A percentile compares a stretch with the other conserved stretches of the same genome.
These are phyloP conservation scores for Macrobrachium nipponense DNA, from an alignment of 1,140 invertebrate species.

Conservation along the genomic window DNA sequence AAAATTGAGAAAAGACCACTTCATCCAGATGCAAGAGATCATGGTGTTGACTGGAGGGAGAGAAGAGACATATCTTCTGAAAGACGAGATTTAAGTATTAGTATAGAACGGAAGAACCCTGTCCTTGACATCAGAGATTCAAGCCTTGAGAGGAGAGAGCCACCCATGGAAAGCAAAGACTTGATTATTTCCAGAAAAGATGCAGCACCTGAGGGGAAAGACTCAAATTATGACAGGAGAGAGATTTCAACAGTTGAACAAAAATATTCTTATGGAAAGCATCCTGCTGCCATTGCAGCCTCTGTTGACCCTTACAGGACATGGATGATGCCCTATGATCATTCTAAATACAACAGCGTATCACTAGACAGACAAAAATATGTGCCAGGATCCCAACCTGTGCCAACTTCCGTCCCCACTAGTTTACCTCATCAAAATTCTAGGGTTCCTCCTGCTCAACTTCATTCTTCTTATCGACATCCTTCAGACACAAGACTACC, in stretches of 20 bases:
- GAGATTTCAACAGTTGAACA: not conserved
- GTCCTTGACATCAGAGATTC: slow-evolving; percentile 22
- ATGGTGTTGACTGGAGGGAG: slow-evolving; percentile 19
- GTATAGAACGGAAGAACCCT: slow-evolving; percentile 26
- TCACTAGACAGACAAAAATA: slow-evolving; percentile 34
- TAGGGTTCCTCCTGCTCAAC: slow-evolving; percentile 38
- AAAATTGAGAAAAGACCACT: slow-evolving; percentile 26
- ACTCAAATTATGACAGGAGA: slow-evolving; percentile 9
- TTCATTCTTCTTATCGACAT: slow-evolving; percentile 40
- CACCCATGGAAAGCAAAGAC: slow-evolving; percentile 30
- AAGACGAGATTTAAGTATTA: slow-evolving; percentile 5
- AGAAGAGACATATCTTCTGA: not conserved
- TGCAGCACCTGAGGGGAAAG: not conserved
- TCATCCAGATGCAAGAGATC: slow-evolving; percentile 18
- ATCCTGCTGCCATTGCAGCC: slow-evolving; percentile 18
- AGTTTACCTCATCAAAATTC: slow-evolving; percentile 50
- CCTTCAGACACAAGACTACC: slow-evolving; percentile 49
- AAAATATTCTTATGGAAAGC: slow-evolving; percentile 31
- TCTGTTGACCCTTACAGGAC: slow-evolving; percentile 33
- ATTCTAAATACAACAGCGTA: slow-evolving; percentile 30
- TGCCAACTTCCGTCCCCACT: slow-evolving; percentile 49
- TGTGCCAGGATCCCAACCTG: slow-evolving; percentile 26
- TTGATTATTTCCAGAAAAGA: not conserved
- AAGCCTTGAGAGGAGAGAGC: slow-evolving; percentile 30
- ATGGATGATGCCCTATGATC: slow-evolving; percentile 32